phyloP scores from a whole-genome alignment of 2,888 invertebrate species.

The Melanostoma scalare region DNA sequence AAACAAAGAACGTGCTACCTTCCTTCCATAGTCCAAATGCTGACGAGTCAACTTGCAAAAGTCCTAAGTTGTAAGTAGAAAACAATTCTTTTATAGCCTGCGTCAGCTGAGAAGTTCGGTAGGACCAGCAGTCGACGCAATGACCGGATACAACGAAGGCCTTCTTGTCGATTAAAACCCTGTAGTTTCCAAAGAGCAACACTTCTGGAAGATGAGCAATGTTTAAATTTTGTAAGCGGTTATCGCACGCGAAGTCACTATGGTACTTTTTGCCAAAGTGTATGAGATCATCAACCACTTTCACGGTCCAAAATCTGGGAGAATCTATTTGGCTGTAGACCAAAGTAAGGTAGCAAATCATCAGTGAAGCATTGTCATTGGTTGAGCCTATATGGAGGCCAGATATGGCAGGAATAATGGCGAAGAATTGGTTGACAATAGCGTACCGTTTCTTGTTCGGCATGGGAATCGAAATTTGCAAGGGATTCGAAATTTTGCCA shows the following conservation, averaged over 20 bases:
- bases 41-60: slow-evolving; percentile 85
- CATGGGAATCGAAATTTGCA: slow-evolving; percentile 48
- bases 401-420: slow-evolving; percentile 78
- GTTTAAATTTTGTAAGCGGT: slow-evolving; percentile 75
- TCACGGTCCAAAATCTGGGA: slow-evolving; percentile 85
- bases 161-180: slow-evolving; percentile 77
- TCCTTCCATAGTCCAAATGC: slow-evolving; percentile 86
- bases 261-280: slow-evolving; percentile 77
- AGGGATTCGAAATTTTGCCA: slow-evolving; percentile 76
- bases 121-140: slow-evolving; percentile 77
- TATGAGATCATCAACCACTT: slow-evolving; percentile 83
- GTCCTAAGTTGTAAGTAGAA: slow-evolving; percentile 75
- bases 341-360: slow-evolving; percentile 85
- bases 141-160: slow-evolving; percentile 78
- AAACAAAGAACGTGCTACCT: slow-evolving; percentile 85
- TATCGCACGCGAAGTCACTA: slow-evolving; percentile 68
- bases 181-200: slow-evolving; percentile 80
- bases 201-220: slow-evolving; percentile 80
- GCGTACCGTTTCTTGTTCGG: slow-evolving; percentile 76
- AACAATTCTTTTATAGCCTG: slow-evolving; percentile 77
- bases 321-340: slow-evolving; percentile 87
- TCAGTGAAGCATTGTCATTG: slow-evolving; percentile 84
- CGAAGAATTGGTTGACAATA: slow-evolving; percentile 78
- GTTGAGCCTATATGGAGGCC: slow-evolving; percentile 76
- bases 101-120: slow-evolving; percentile 77